These are phyloP conservation scores for Calidris pugnax DNA, from an alignment of 2,113 vertebrate genomes.

Conservation along the genomic window DNA sequence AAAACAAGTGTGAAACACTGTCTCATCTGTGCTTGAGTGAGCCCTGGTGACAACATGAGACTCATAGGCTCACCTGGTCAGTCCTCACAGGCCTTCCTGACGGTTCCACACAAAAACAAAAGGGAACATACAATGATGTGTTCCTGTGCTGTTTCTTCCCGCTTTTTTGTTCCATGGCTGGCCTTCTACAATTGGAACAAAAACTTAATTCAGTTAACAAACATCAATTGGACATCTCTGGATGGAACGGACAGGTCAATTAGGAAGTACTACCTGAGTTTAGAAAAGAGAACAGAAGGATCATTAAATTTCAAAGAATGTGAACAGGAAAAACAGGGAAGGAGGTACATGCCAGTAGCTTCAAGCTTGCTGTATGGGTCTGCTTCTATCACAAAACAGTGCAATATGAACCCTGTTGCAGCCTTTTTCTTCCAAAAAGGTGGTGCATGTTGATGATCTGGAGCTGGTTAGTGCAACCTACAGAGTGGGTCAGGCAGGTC, in stretches of 20 bases:
- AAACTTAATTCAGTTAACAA: background rate
- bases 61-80: background rate
- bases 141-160: background rate
- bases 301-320: background rate
- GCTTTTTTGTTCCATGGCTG: background rate
- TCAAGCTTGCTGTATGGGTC: background rate
- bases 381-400: background rate
- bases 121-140: background rate
- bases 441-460: background rate
- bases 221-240: background rate
- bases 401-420: background rate
- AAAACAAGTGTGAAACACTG: background rate
- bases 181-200: background rate
- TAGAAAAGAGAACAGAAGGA: background rate
- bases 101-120: accelerated
- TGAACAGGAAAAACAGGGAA: background rate
- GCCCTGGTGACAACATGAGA: background rate
- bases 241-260: background rate
- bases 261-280: background rate
- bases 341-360: background rate
- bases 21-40: background rate
- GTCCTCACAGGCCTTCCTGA: background rate
- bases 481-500: background rate
- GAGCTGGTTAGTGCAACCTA: background rate
- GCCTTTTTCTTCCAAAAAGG: background rate